These are phyloP conservation scores for Idaea straminata DNA, from an alignment of 2,888 invertebrate species.

Conservation along the genomic window DNA sequence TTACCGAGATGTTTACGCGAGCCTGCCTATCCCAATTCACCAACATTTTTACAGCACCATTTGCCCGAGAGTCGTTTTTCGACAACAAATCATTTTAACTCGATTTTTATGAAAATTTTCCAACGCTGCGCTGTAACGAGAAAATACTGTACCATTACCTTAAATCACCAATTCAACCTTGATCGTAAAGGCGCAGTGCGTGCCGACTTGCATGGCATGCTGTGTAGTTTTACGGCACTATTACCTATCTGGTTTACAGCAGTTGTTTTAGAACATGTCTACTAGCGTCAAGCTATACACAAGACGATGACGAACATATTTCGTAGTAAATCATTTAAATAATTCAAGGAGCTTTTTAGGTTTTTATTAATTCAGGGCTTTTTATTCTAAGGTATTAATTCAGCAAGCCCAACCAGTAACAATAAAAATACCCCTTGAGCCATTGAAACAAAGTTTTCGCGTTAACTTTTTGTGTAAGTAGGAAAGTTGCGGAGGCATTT, in stretches of 20 bases:
- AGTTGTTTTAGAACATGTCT: conserved; percentile 14
- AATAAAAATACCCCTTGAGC: conserved; percentile 59
- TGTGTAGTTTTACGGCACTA: conserved; percentile 22
- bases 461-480: conserved; percentile 70
- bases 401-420: conserved; percentile 36
- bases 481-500: conserved; percentile 69
- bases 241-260: conserved; percentile 24
- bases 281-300: neutral
- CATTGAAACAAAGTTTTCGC: conserved; percentile 60
- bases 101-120: conserved; percentile 56
- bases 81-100: conserved; percentile 62
- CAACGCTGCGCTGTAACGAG: conserved; percentile 24
- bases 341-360: conserved; percentile 12
- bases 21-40: conserved; percentile 60
- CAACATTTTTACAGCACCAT: conserved; percentile 67
- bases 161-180: conserved; percentile 24
- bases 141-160: conserved; percentile 18
- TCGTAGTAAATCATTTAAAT: conserved; percentile 8
- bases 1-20: conserved; percentile 76
- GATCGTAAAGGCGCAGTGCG: conserved; percentile 26
- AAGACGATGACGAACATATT: neutral
- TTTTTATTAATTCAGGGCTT: neutral
- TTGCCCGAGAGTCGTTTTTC: conserved; percentile 61
- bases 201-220: conserved; percentile 24
- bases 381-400: neutral